phyloP scores from a whole-genome alignment of 2,113 vertebrate species.

The Pipa parva region DNA sequence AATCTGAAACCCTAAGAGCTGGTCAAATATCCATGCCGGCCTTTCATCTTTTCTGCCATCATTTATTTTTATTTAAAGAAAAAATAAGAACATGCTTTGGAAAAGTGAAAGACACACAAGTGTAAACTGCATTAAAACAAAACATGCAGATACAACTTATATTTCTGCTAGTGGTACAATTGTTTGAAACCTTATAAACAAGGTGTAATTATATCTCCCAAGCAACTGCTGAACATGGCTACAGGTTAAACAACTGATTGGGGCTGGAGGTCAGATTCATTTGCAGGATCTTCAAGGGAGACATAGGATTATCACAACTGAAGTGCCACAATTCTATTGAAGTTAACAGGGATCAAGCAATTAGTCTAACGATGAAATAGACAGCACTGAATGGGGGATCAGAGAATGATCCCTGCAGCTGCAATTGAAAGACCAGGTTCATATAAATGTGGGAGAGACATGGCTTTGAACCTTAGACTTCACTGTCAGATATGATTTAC shows the following conservation, averaged over 20 bases:
- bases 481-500: too few relatives aligned
- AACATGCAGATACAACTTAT: neutral
- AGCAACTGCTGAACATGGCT: neutral
- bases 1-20: conserved; percentile 47
- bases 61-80: conserved; percentile 42
- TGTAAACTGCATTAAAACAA: neutral
- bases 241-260: neutral
- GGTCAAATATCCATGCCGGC: conserved; percentile 37
- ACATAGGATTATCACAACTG: too few relatives aligned
- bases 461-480: too few relatives aligned
- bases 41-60: neutral
- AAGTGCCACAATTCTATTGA: too few relatives aligned
- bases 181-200: neutral
- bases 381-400: too few relatives aligned
- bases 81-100: conserved; percentile 49
- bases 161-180: conserved; percentile 3
- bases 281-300: too few relatives aligned
- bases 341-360: too few relatives aligned
- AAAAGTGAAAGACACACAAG: conserved; percentile 8
- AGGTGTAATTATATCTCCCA: neutral
- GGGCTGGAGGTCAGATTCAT: too few relatives aligned
- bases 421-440: too few relatives aligned
- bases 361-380: too few relatives aligned
- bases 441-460: too few relatives aligned
- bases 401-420: too few relatives aligned